Evolutionary conservation across 2,113 vertebrate species (phyloP), one percentile per base, ranked within the genome.

Genomic region (Sander vitreus): DNA sequence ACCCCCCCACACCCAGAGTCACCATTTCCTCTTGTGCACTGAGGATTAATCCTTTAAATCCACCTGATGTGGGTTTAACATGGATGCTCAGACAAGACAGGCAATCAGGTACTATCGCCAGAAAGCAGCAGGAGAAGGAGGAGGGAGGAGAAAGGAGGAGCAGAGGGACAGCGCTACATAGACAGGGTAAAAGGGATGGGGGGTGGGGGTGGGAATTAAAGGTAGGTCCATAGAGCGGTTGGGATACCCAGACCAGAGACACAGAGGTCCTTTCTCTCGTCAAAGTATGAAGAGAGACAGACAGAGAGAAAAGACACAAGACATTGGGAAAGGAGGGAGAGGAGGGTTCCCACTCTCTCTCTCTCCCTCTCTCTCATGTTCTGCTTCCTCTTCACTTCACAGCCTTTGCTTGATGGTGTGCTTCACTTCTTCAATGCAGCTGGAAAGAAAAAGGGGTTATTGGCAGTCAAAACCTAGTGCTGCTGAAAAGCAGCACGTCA

Each of bases 71-170:
- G 23, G 23, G 76, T 80, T 84, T 25, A 78, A 94, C 93, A 88
- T 93, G 94, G 95, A 96, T 96, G 95, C 95, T 96, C 95, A 96
- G 97, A 99, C 98, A 99, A 99, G 96, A 98, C 97, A 99, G 97
- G 98, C 98, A 99, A 98, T 98, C 97, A 98, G 97, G 96, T 96
- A 96, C 97, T 97, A 96, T 97, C 97, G 97, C 97, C 97, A 98
- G 96, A 96, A 95, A 97, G 95, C 94, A 95, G 93, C 92, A 95
- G 94, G 93, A 93, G 93, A 84, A 84, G 71, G 55, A 76, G 69
- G 18, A 69, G 68, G 94, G 85, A 76, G 76, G 77, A 81, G 72
- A 76, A 73, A 84, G 80, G 43, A 78, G 73, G 76, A 88, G 75
- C 47, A 80, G 78, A 65, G 11, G 74, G 74, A 87, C 63, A 79